These are phyloP conservation scores for Poecilus cupreus DNA, from an alignment of 2,888 invertebrate species.

Conservation along the genomic window DNA sequence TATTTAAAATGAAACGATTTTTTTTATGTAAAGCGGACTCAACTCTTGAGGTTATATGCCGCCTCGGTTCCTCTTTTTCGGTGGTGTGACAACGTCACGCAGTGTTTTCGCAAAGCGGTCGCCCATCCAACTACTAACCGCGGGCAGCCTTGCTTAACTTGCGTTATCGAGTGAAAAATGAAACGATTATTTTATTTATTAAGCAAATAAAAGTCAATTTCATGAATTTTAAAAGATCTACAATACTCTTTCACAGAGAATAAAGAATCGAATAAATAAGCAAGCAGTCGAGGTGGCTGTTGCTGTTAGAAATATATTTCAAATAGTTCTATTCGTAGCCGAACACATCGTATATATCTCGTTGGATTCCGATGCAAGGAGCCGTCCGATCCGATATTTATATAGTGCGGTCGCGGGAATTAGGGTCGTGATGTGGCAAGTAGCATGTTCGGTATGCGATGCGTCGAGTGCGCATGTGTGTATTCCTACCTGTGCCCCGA, in stretches of 20 bases:
- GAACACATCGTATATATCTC: conserved; percentile 54
- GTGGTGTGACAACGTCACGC: too few species aligned
- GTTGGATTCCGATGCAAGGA: conserved; percentile 27
- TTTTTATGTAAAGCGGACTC: too few species aligned
- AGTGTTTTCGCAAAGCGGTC: too few species aligned
- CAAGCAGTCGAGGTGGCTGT: not conserved
- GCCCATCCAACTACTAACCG: too few species aligned
- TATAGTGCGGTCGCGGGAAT: conserved; percentile 44
- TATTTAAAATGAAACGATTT: too few species aligned
- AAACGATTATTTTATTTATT: too few species aligned
- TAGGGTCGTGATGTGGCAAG: conserved; percentile 18
- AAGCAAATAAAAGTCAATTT: too few species aligned
- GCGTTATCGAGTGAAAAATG: too few species aligned
- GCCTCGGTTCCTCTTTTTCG: too few species aligned
- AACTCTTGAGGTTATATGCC: too few species aligned
- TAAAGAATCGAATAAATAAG: conserved; percentile 44
- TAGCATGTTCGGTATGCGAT: conserved; percentile 24
- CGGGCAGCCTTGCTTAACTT: too few species aligned
- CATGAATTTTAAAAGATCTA: too few species aligned
- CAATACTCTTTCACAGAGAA: not conserved
- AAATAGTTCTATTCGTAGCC: conserved; percentile 56
- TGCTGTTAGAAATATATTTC: conserved; percentile 50
- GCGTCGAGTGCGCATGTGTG: conserved; percentile 5
- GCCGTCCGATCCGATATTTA: conserved; percentile 36
- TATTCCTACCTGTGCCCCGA: conserved; percentile 57